Evolutionary conservation across 2,888 invertebrate species (phyloP).

Genomic region (Lepidochrysops patricia): DNA sequence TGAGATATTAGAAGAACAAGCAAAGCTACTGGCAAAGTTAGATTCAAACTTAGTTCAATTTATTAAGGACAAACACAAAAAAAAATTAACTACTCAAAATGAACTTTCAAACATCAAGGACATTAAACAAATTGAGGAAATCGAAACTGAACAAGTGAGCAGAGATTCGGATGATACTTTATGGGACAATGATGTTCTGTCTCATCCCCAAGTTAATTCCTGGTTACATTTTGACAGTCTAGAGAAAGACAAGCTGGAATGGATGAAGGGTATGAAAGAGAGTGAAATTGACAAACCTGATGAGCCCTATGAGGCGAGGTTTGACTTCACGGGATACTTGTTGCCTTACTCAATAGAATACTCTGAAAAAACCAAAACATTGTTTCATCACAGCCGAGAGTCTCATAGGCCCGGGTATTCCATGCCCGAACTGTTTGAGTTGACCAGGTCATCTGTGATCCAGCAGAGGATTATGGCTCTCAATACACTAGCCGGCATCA

Average conservation of each 20-base stretch:
- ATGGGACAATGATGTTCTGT: slow-evolving; percentile 74
- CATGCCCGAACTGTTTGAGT: slow-evolving; percentile 88
- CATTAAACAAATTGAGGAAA: slow-evolving; percentile 11
- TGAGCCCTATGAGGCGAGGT: slow-evolving; percentile 84
- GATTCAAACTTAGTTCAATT: slow-evolving; percentile 81
- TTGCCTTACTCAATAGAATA: slow-evolving; percentile 80
- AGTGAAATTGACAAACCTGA: slow-evolving; percentile 72
- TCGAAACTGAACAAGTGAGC: slow-evolving; percentile 15
- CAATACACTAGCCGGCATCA: slow-evolving; percentile 84
- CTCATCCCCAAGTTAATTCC: slow-evolving; percentile 76
- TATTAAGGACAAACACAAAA: slow-evolving; percentile 60
- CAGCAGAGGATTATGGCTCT: slow-evolving; percentile 90
- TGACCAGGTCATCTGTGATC: slow-evolving; percentile 83
- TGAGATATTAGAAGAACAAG: slow-evolving; percentile 84
- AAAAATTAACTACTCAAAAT: slow-evolving; percentile 27
- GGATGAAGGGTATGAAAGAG: slow-evolving; percentile 83
- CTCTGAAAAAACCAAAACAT: slow-evolving; percentile 69
- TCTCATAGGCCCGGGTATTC: slow-evolving; percentile 93
- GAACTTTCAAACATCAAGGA: background rate
- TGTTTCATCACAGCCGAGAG: slow-evolving; percentile 96
- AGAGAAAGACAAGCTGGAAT: slow-evolving; percentile 90
- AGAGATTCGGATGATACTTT: slow-evolving; percentile 33
- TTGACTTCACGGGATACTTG: slow-evolving; percentile 87
- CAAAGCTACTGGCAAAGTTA: slow-evolving; percentile 76
- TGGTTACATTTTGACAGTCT: slow-evolving; percentile 92